Evolutionary conservation across 2,113 vertebrate species (phyloP).

Genomic region (Opisthocomus hoazin): DNA sequence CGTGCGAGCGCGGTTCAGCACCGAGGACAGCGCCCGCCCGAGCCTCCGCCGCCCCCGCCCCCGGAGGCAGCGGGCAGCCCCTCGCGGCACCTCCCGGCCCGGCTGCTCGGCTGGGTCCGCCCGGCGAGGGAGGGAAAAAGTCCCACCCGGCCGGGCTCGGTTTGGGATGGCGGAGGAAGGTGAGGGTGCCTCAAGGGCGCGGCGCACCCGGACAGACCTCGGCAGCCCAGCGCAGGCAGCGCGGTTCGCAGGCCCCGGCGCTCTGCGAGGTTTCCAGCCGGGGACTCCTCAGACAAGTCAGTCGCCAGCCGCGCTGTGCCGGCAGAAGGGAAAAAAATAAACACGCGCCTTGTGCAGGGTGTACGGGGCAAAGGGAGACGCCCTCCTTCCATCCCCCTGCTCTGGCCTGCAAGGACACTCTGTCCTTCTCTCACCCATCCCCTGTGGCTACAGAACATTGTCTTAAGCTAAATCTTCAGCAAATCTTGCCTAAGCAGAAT

Average conservation of each 20-base stretch:
- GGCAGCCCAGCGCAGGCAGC: background rate
- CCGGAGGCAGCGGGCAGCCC: background rate
- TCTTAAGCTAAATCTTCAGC: conserved; percentile 27
- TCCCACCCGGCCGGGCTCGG: rapidly evolving
- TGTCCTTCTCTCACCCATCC: background rate
- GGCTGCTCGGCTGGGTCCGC: background rate
- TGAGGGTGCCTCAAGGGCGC: background rate
- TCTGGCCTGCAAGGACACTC: background rate
- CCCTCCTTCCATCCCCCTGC: background rate
- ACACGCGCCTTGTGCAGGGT: background rate
- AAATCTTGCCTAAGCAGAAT: conserved; percentile 20
- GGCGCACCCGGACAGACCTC: background rate
- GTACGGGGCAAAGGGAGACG: background rate
- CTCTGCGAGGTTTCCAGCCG: background rate
- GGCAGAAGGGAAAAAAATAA: background rate
- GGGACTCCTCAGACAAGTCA: background rate
- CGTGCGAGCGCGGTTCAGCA: conserved; percentile 25
- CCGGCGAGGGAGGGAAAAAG: background rate
- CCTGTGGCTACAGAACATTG: background rate
- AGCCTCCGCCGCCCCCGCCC: too few relatives aligned
- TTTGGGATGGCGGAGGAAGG: background rate
- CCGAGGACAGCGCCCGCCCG: conserved; percentile 58
- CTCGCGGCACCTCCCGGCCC: background rate
- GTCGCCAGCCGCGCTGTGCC: too few relatives aligned
- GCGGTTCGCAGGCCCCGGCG: background rate